Percentiles rank a stretch among this genome's conserved stretches.
Evolutionary conservation across 1,140 invertebrate genomes (phyloP).

Genomic region (Drosophila kanapiae): DNA sequence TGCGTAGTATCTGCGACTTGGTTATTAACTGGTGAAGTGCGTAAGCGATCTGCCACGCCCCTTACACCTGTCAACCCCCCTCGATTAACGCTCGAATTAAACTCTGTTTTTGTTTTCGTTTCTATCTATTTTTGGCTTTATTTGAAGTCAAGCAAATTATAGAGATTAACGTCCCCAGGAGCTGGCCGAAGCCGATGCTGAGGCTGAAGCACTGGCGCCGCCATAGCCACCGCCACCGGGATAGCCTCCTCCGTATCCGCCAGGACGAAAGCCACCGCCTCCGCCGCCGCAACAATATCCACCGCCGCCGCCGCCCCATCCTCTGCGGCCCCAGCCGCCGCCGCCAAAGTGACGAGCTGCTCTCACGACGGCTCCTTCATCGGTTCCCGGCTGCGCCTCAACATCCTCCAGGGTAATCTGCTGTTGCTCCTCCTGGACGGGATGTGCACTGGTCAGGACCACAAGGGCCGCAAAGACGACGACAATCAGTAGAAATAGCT

Average conservation of each 20-base stretch:
- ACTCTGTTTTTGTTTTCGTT: conserved; percentile 15
- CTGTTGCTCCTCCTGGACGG: conserved; percentile 35
- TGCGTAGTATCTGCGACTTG: conserved; percentile 8
- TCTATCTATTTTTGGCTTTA: conserved; percentile 12
- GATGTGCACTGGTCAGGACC: conserved; percentile 39
- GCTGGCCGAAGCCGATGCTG: conserved; percentile 50
- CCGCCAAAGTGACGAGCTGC: conserved; percentile 47
- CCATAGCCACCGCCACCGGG: conserved; percentile 35
- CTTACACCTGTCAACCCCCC: background rate
- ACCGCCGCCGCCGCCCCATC: conserved; percentile 34
- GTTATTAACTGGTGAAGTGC: conserved; percentile 24
- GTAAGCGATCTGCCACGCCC: conserved; percentile 19
- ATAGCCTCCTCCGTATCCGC: conserved; percentile 36
- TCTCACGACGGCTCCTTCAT: conserved; percentile 40
- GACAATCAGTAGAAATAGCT: conserved; percentile 40
- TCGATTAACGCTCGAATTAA: conserved; percentile 21
- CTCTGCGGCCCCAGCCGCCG: conserved; percentile 37
- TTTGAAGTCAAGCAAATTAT: conserved; percentile 2
- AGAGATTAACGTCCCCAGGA: conserved; percentile 30
- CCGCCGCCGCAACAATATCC: conserved; percentile 26
- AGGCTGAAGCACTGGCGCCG: conserved; percentile 43
- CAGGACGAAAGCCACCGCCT: conserved; percentile 35
- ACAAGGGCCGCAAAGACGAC: conserved; percentile 29
- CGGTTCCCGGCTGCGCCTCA: conserved; percentile 36
- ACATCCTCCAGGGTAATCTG: conserved; percentile 51